Evolutionary conservation across 2,797 vertebrate species (phyloP).

Genomic region (Acanthurus leucopareius): DNA sequence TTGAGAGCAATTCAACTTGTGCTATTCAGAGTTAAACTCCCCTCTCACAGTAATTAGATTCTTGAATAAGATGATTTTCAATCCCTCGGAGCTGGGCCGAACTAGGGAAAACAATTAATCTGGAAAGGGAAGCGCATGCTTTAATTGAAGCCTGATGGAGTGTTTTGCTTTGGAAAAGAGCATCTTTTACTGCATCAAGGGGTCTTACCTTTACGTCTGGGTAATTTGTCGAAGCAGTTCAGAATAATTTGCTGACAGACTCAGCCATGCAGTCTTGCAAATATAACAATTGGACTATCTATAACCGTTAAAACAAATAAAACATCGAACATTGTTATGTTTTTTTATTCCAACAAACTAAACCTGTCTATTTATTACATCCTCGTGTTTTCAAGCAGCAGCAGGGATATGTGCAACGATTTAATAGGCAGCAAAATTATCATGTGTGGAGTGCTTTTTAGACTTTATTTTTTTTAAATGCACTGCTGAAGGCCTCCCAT

Average conservation of each 20-base stretch:
- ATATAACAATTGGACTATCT: constrained; percentile 25
- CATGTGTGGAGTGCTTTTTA: constrained; percentile 20
- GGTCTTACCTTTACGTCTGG: constrained; percentile 59
- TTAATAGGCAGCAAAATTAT: not conserved
- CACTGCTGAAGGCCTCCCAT: constrained; percentile 36
- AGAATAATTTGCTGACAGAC: constrained; percentile 51
- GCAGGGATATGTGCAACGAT: constrained; percentile 1
- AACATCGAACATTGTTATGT: not conserved
- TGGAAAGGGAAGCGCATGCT: constrained; percentile 55
- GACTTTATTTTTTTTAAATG: not conserved
- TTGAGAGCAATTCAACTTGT: constrained; percentile 66
- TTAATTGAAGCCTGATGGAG: constrained; percentile 77
- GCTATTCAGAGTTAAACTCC: constrained; percentile 73
- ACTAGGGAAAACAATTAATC: constrained; percentile 76
- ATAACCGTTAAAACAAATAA: constrained; percentile 20
- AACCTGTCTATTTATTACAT: constrained; percentile 5
- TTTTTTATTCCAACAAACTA: constrained; percentile 7
- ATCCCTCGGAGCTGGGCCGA: constrained; percentile 65
- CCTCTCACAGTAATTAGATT: constrained; percentile 80
- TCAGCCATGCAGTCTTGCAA: not conserved
- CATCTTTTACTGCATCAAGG: constrained; percentile 65
- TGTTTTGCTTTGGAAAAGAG: constrained; percentile 66
- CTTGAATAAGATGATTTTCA: constrained; percentile 76
- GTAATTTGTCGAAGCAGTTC: constrained; percentile 61
- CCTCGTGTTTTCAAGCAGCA: constrained; percentile 7